phyloP scores from a whole-genome alignment of 2,797 vertebrate genomes.

The Hirundo rustica region DNA sequence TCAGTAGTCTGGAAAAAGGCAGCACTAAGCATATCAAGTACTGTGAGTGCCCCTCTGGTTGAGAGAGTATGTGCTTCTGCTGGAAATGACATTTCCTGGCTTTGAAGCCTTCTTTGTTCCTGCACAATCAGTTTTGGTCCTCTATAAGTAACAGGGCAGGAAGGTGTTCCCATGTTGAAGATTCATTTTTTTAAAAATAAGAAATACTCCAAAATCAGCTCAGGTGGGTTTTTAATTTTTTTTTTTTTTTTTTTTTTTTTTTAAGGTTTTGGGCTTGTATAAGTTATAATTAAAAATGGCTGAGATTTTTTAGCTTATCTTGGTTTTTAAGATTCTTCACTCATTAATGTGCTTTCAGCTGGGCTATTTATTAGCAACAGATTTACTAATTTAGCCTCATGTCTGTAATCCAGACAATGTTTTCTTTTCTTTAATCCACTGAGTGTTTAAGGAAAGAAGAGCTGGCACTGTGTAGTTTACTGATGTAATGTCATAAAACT shows the following conservation, averaged over 20 bases:
- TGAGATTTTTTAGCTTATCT: not conserved
- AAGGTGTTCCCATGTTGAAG: not conserved
- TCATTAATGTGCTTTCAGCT: not conserved
- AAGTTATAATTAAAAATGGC: not conserved
- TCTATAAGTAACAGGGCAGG: not conserved
- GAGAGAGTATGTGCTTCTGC: not conserved
- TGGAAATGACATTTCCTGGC: not conserved
- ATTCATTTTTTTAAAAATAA: not conserved
- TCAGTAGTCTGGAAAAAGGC: not conserved
- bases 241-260: no score
- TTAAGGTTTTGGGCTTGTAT: not conserved
- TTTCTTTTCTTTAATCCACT: not conserved
- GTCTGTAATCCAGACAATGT: not conserved
- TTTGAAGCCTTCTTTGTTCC: not conserved
- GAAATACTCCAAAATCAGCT: not conserved
- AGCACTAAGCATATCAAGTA: not conserved
- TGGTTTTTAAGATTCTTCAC: not conserved
- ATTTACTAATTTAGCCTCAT: not conserved
- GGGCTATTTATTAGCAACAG: not conserved
- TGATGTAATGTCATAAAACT: not conserved
- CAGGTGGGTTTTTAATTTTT: rapidly evolving
- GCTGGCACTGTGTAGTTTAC: not conserved
- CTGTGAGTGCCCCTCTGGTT: not conserved
- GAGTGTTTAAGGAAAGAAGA: not conserved
- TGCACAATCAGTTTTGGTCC: not conserved